Percentiles rank a stretch among this genome's conserved stretches.
Conservation (phyloP, 2,888 invertebrate genomes). For the Heliconius erato region DNA sequence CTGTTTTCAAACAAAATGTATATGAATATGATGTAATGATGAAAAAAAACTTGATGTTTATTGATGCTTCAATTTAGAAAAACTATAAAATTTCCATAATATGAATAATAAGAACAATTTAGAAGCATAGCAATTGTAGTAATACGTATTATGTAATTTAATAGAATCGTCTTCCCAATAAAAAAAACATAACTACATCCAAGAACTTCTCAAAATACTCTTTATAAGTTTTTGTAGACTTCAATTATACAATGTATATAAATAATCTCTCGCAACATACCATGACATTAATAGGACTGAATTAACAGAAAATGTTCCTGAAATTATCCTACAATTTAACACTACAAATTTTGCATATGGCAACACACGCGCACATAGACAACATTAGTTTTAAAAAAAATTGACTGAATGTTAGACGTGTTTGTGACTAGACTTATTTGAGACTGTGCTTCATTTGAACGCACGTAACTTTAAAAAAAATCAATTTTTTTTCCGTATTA, state of each 20-base stretch:
- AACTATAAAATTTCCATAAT: too few species aligned
- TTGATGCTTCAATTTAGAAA: too few species aligned
- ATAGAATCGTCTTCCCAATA: slow-evolving; percentile 21
- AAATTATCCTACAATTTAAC: background rate
- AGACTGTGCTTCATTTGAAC: background rate
- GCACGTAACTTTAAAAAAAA: background rate
- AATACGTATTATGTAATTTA: background rate
- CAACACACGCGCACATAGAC: slow-evolving; percentile 3
- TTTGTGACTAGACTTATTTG: background rate
- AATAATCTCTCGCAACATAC: background rate
- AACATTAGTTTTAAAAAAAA: slow-evolving; percentile 15
- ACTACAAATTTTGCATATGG: background rate
- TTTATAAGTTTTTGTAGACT: background rate
- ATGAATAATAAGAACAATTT: too few species aligned
- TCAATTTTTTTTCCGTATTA: background rate
- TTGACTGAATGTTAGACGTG: slow-evolving; percentile 26
- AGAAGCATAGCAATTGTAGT: background rate
- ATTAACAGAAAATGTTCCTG: slow-evolving; percentile 14
- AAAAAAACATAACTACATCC: background rate
- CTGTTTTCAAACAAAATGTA: background rate
- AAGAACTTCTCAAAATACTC: background rate
- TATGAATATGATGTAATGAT: background rate
- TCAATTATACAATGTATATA: background rate
- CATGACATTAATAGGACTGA: slow-evolving; percentile 22
- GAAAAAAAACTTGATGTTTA: background rate